Conservation (phyloP, 2,888 invertebrate species). For the Acanthoscelides obtectus region DNA sequence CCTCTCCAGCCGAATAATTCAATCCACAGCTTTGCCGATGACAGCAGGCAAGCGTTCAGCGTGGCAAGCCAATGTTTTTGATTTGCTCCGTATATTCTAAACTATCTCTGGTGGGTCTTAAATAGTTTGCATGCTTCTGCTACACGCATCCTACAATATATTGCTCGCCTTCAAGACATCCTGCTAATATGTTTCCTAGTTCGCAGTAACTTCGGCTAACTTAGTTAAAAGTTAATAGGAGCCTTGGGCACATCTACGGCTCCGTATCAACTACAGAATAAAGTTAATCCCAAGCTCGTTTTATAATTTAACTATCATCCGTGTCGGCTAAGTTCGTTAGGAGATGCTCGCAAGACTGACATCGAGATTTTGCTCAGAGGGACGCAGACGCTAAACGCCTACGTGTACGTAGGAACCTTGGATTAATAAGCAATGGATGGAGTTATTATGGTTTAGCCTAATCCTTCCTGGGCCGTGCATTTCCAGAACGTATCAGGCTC, state of each 20-base stretch:
- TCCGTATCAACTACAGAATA: not conserved
- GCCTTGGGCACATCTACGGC: not conserved
- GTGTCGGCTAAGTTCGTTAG: not conserved
- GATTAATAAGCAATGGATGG: no score
- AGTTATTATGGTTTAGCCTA: no score
- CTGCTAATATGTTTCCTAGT: not conserved
- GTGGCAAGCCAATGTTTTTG: no score
- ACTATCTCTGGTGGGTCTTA: not conserved
- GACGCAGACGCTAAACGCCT: not conserved
- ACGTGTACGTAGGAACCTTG: no score
- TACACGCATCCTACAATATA: not conserved
- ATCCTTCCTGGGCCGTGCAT: no score
- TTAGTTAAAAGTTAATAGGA: not conserved
- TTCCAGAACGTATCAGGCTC: no score
- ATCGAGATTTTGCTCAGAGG: not conserved
- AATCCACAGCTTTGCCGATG: no score
- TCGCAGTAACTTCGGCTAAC: not conserved
- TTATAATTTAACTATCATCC: not conserved
- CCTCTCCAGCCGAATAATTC: no score
- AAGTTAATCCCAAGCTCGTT: not conserved
- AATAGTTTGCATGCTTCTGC: not conserved
- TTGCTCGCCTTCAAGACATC: not conserved
- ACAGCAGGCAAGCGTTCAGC: no score
- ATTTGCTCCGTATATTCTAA: no score
- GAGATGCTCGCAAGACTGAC: not conserved